phyloP scores from a whole-genome alignment of 2,113 vertebrate species.

The Turdus rufiventris region DNA sequence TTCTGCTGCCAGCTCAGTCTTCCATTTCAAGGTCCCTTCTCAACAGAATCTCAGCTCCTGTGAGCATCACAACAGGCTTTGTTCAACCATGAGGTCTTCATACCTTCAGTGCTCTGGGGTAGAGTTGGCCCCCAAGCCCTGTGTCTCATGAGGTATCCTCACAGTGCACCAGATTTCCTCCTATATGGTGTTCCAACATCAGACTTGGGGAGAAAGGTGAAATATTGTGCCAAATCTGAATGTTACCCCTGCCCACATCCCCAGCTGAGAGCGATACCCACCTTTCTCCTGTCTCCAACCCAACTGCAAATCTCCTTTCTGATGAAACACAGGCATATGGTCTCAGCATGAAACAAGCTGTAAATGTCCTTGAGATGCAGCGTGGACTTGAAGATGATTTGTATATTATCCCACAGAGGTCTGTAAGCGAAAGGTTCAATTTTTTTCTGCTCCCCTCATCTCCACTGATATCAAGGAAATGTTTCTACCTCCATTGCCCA shows the following conservation, averaged over 20 bases:
- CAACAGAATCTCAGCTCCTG: neutral
- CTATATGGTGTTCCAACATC: neutral
- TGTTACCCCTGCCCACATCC: neutral
- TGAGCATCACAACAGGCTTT: neutral
- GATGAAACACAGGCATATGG: neutral
- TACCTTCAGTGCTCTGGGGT: neutral
- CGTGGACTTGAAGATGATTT: neutral
- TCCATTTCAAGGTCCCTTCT: rapidly evolving
- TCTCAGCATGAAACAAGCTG: neutral
- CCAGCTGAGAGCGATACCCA: neutral
- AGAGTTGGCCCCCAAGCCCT: neutral
- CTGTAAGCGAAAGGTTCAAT: neutral
- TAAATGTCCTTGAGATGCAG: neutral
- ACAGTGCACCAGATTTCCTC: neutral
- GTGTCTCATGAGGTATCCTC: neutral
- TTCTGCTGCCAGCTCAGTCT: neutral
- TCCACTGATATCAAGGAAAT: neutral
- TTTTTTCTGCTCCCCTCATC: neutral
- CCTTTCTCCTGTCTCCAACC: neutral
- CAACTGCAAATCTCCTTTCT: neutral
- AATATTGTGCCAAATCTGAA: neutral
- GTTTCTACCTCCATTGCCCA: neutral
- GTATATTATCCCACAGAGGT: neutral
- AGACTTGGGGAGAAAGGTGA: neutral
- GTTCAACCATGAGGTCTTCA: neutral